Base-by-base conservation (phyloP, 1,140 invertebrate species). In the Polypedilum vanderplanki region DNA sequence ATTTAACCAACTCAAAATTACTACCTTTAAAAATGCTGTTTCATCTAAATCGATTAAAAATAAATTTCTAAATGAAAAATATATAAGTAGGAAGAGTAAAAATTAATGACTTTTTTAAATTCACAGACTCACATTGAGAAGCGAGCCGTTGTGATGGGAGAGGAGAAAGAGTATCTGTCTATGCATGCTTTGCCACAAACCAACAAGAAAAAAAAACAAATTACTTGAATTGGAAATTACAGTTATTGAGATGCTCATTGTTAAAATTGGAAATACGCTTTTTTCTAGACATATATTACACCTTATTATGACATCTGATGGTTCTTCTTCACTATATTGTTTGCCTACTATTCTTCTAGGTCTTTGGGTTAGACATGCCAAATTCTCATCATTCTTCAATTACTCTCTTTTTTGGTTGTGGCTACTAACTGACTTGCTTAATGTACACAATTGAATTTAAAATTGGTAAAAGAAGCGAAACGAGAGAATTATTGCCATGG, bases 291-390 rank as follows among this genome's bases (percentile, higher is more conserved):
- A 57, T 57, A 57, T 57, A 57, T 33, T 33, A 57, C 46, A 57
- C 46, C 46, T 57, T 57, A 57, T 57, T 15, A 57, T 57, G 46
- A 57, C 46, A n/a, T 57, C 24, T 57, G 46, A 57, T 57, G 46
- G n/a, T 15, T 57, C 46, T 12, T 57, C 46, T 33, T 33, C 5
- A 33, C 24, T 33, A 3, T 5, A 33, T 33, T 33, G 24, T n/a
- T n/a, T 33, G 24, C 46, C 46, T n/a, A n/a, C 12, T n/a, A 57
- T 57, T 57, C 46, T 57, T 57, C 3, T 57, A n/a, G 46, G 46
- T 57, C 46, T 57, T 15, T 57, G 12, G 46, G 46, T 57, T n/a
- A 57, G 46, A 12, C 12, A 57, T n/a, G 46, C n/a, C 46, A 57
- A 57, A 57, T 15, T 57, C 46, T n/a, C 46, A 57, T 57, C 46